Conservation (phyloP, 2,113 vertebrate genomes). For the Sakesphorus luctuosus region DNA sequence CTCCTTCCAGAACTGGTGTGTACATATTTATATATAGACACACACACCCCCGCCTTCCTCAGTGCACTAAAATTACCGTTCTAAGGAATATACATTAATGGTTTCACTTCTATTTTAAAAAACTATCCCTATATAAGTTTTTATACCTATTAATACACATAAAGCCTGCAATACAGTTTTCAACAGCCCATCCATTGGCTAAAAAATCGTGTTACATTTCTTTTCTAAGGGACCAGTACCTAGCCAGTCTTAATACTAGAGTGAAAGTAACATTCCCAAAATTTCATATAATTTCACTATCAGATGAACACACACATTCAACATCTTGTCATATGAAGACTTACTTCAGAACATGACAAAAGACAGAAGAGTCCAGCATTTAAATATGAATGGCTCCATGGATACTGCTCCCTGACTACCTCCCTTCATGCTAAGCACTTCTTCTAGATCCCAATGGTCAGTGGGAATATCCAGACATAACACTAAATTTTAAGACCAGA, state of each 20-base stretch:
- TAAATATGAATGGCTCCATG: background rate
- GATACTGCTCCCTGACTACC: background rate
- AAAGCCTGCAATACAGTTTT: background rate
- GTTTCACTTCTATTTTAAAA: background rate
- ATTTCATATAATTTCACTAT: background rate
- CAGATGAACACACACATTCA: background rate
- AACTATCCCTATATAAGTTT: background rate
- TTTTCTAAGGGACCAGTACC: background rate
- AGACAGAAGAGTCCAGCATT: background rate
- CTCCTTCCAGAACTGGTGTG: background rate
- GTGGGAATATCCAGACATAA: background rate
- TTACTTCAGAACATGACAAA: background rate
- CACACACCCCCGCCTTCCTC: background rate
- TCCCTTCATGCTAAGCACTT: background rate
- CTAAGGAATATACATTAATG: background rate
- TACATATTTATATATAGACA: background rate
- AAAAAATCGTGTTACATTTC: background rate
- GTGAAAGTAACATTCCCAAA: background rate
- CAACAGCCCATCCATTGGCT: background rate
- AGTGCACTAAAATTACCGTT: background rate
- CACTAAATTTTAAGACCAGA: background rate
- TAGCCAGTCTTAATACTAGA: background rate
- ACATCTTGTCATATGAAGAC: background rate
- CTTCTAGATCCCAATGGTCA: background rate
- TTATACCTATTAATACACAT: background rate